Conservation (phyloP, 2,888 invertebrate species). For the Hedya salicella region DNA sequence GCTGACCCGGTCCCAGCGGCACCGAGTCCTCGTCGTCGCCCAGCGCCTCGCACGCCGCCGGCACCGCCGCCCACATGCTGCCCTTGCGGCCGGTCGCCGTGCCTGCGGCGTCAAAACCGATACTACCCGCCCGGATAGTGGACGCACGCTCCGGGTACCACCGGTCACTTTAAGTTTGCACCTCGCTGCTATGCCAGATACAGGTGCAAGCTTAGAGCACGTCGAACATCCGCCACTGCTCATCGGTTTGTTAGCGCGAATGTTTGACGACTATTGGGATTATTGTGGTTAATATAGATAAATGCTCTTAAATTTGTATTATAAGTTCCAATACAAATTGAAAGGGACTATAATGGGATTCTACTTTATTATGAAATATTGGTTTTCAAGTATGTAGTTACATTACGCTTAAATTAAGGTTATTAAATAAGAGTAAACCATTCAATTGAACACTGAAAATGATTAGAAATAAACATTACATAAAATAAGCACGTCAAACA, state of each 20-base stretch:
- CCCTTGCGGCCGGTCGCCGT: slow-evolving; percentile 84
- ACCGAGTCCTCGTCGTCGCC: slow-evolving; percentile 80
- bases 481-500: slow-evolving; percentile 84
- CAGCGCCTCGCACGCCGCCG: slow-evolving; percentile 68
- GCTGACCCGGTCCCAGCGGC: slow-evolving; percentile 92
- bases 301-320: background rate
- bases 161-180: background rate
- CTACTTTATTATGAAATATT: slow-evolving; percentile 22
- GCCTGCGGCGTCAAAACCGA: slow-evolving; percentile 66
- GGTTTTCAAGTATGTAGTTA: slow-evolving; percentile 21
- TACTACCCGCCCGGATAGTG: slow-evolving; percentile 54
- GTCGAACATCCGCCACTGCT: slow-evolving; percentile 39
- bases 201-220: background rate
- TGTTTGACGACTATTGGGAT: slow-evolving; percentile 28
- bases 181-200: background rate
- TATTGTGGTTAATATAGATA: background rate
- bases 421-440: slow-evolving; percentile 72
- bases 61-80: slow-evolving; percentile 84
- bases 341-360: slow-evolving; percentile 1
- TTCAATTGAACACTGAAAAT: slow-evolving; percentile 79
- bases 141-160: background rate
- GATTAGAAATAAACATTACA: slow-evolving; percentile 77
- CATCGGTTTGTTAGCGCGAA: slow-evolving; percentile 38
- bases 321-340: slow-evolving; percentile 7
- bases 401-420: slow-evolving; percentile 58